Conservation (phyloP, 2,113 vertebrate species). For the Anoplopoma fimbria region DNA sequence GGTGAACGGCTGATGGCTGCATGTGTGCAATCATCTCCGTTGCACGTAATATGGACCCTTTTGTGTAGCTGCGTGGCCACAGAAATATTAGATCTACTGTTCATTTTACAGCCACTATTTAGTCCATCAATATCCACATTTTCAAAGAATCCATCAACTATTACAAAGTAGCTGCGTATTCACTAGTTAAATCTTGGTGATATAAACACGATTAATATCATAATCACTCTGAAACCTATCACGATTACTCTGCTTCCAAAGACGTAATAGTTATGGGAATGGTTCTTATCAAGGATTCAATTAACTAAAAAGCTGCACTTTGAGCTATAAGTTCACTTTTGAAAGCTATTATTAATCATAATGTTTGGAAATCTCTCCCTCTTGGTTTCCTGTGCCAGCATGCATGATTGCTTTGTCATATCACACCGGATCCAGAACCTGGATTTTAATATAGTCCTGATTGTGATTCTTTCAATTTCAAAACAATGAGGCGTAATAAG, state of each 20-base stretch:
- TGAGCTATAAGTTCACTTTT: constrained; percentile 70
- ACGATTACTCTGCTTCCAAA: constrained; percentile 48
- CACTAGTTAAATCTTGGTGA: constrained; percentile 10
- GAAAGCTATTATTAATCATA: constrained; percentile 81
- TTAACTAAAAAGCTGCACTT: constrained; percentile 82
- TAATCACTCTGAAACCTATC: constrained; percentile 44
- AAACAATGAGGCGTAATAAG: constrained; percentile 43
- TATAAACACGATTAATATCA: constrained; percentile 55
- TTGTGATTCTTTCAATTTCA: constrained; percentile 38
- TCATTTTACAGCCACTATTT: constrained; percentile 64
- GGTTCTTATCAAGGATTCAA: constrained; percentile 73
- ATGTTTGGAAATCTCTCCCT: constrained; percentile 69
- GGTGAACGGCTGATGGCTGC: constrained; percentile 48
- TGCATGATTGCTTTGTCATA: constrained; percentile 31
- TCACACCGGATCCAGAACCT: constrained; percentile 18
- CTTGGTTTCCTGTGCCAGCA: constrained; percentile 51
- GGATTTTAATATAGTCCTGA: constrained; percentile 36
- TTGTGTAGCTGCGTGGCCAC: not conserved
- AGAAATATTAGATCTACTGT: constrained; percentile 18
- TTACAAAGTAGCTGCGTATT: constrained; percentile 16
- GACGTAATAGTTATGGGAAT: constrained; percentile 66
- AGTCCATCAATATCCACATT: constrained; percentile 40
- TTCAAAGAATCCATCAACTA: constrained; percentile 44
- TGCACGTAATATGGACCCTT: constrained; percentile 5
- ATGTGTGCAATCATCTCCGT: constrained; percentile 45